Conservation (phyloP, 2,113 vertebrate genomes). For the Microcebus ravelobensis region DNA sequence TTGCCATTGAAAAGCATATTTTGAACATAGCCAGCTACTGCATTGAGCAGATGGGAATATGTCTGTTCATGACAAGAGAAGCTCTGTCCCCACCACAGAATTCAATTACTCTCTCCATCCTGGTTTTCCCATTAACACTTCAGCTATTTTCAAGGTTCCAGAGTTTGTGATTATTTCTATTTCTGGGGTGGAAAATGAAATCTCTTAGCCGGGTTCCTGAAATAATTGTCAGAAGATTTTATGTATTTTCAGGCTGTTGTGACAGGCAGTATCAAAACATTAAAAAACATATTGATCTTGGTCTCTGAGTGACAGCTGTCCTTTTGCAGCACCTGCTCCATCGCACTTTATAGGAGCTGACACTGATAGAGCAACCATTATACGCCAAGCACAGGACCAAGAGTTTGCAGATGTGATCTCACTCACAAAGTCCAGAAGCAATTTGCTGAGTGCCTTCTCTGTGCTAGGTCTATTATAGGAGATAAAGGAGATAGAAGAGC, state of each 20-base stretch:
- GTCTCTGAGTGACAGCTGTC: background rate
- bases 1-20: background rate
- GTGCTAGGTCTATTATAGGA: background rate
- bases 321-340: background rate
- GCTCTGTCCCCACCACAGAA: background rate
- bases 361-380: background rate
- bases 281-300: conserved; percentile 34
- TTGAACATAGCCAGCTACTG: conserved; percentile 53
- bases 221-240: conserved; percentile 33
- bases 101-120: conserved; percentile 39
- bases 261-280: conserved; percentile 23
- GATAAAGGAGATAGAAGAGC: background rate
- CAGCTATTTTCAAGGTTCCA: conserved; percentile 12
- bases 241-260: background rate
- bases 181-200: conserved; percentile 57
- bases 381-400: background rate
- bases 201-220: conserved; percentile 21
- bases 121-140: conserved; percentile 50
- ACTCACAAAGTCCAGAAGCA: background rate
- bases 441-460: background rate
- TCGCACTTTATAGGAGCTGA: background rate
- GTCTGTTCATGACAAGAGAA: background rate
- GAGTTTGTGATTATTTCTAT: conserved; percentile 67
- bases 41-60: background rate
- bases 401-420: background rate